Conservation (phyloP, 1,140 invertebrate genomes). For the Armadillidium nasatum region DNA sequence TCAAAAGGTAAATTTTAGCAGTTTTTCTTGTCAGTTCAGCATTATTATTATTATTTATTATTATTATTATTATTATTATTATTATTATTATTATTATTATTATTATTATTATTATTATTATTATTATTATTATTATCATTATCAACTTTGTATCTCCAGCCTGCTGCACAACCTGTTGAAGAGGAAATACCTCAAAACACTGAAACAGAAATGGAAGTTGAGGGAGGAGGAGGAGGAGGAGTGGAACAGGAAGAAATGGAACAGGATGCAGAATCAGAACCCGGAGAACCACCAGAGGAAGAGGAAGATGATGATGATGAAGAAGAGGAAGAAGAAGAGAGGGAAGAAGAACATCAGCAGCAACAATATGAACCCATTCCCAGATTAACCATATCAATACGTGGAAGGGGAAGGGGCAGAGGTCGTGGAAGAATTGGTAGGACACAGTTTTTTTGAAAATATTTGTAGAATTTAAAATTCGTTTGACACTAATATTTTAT, state of each 20-base stretch:
- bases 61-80: too few species aligned
- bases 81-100: too few species aligned
- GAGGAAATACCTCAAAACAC: slow-evolving; percentile 4
- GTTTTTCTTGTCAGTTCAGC: too few species aligned
- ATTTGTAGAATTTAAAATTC: too few species aligned
- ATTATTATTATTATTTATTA: too few species aligned
- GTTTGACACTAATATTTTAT: not conserved
- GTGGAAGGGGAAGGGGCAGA: slow-evolving; percentile 43
- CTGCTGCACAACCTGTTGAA: slow-evolving; percentile 20
- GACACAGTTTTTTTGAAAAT: too few species aligned
- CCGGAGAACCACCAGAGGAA: slow-evolving; percentile 27
- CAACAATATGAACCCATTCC: slow-evolving; percentile 45
- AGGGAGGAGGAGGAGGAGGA: slow-evolving; percentile 23
- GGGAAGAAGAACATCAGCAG: slow-evolving; percentile 27
- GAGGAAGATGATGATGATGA: slow-evolving; percentile 39
- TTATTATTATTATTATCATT: too few species aligned
- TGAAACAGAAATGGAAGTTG: slow-evolving; percentile 24
- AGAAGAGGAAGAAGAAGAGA: slow-evolving; percentile 35
- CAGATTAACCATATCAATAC: slow-evolving; percentile 43
- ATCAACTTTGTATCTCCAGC: not conserved
- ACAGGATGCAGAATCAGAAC: slow-evolving; percentile 34
- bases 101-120: not conserved
- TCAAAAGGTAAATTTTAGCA: slow-evolving; percentile 26
- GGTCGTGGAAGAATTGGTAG: slow-evolving; percentile 45
- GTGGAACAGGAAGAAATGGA: slow-evolving; percentile 33